Evolutionary conservation across 2,113 vertebrate species (phyloP).

Genomic region (Rafetus swinhoei): DNA sequence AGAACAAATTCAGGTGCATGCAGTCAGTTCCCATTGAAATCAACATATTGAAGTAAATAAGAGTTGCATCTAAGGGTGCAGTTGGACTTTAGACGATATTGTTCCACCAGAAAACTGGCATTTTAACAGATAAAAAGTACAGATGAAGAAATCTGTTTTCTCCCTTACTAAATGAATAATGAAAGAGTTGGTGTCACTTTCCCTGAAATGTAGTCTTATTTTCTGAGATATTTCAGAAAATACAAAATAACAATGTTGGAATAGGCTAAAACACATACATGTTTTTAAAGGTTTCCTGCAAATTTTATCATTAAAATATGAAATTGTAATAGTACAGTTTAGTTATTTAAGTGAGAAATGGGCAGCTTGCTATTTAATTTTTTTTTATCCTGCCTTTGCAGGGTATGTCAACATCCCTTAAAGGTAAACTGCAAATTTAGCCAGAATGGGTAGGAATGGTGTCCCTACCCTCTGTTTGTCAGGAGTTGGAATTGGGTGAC

Average conservation of each 20-base stretch:
- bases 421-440: not conserved
- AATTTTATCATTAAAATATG: not conserved
- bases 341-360: not conserved
- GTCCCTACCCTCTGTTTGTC: too few species aligned
- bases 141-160: not conserved
- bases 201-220: not conserved
- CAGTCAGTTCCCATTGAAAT: not conserved
- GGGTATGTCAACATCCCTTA: not conserved
- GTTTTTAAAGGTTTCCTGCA: not conserved
- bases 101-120: not conserved
- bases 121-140: not conserved
- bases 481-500: too few species aligned
- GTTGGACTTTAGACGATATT: not conserved
- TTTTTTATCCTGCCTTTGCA: constrained; percentile 17
- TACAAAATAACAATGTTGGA: not conserved
- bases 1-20: not conserved
- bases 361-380: not conserved
- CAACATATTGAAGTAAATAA: not conserved
- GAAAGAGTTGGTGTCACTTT: not conserved
- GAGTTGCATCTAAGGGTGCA: not conserved
- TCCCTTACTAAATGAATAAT: not conserved
- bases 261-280: not conserved
- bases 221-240: not conserved
- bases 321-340: not conserved
- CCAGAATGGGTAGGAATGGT: too few species aligned